A percentile compares a stretch with the other conserved stretches of the same genome.
Conservation (phyloP, 2,113 vertebrate genomes). For the Willisornis vidua region DNA sequence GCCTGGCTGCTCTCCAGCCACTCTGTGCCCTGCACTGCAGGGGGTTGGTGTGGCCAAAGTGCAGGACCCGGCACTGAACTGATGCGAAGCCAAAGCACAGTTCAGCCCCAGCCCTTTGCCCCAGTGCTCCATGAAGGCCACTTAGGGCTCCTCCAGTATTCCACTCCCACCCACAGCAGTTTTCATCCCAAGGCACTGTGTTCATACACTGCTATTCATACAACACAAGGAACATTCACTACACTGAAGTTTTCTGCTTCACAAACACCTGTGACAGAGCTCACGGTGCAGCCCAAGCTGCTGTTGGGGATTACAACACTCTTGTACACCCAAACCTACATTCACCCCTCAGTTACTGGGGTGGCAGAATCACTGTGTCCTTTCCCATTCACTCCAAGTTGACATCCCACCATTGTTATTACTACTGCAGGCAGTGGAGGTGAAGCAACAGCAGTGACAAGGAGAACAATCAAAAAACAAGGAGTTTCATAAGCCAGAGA, state of each 20-base stretch:
- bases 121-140: accelerated
- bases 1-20: too few species aligned
- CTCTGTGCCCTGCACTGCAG: too few species aligned
- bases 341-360: not conserved
- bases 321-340: not conserved
- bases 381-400: not conserved
- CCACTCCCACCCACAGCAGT: not conserved
- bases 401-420: not conserved
- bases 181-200: not conserved
- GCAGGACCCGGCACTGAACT: too few species aligned
- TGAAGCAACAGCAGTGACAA: not conserved
- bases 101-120: not conserved
- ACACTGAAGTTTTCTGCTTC: not conserved
- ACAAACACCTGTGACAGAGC: not conserved
- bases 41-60: too few species aligned
- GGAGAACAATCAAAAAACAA: not conserved
- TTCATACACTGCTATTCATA: not conserved
- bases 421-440: not conserved
- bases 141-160: not conserved
- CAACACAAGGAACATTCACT: not conserved
- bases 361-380: not conserved
- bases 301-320: not conserved
- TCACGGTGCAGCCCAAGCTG: not conserved
- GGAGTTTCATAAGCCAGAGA: not conserved
- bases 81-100: not conserved